Conservation (phyloP, 2,113 vertebrate genomes). For the Electrona antarctica region DNA sequence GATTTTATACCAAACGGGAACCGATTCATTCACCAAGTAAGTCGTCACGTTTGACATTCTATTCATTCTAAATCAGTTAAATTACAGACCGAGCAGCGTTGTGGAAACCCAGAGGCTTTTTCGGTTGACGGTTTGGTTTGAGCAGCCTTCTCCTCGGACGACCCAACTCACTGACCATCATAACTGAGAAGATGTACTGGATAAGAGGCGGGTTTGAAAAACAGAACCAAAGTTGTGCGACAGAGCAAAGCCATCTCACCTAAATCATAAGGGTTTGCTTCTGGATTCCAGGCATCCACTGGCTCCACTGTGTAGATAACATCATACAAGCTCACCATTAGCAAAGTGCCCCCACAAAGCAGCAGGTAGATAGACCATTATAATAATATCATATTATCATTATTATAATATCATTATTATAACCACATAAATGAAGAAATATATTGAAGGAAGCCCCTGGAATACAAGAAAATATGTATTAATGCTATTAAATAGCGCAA, state of each 20-base stretch:
- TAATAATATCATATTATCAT: too few species aligned
- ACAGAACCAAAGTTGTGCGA: neutral
- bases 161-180: conserved; percentile 21
- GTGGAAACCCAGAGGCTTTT: conserved; percentile 43
- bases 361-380: neutral
- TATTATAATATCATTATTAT: neutral
- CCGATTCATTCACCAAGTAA: conserved; percentile 30
- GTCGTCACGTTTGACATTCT: conserved; percentile 45
- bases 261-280: conserved; percentile 81
- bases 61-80: conserved; percentile 46
- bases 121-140: neutral
- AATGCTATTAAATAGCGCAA: too few species aligned
- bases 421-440: neutral
- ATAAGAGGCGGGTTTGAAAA: conserved; percentile 3
- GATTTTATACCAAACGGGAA: conserved; percentile 35
- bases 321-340: conserved; percentile 71
- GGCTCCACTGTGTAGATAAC: conserved; percentile 78
- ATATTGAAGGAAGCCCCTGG: too few species aligned
- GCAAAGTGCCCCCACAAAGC: conserved; percentile 23
- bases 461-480: too few species aligned
- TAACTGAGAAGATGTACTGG: conserved; percentile 14
- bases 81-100: conserved; percentile 60
- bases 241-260: conserved; percentile 75
- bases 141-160: conserved; percentile 10
- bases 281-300: conserved; percentile 80